Evolutionary conservation across 92 coral and sea anemone species (phyloP), one percentile per base, ranked within the genome.

Genomic region (Bergia puertoricense): DNA sequence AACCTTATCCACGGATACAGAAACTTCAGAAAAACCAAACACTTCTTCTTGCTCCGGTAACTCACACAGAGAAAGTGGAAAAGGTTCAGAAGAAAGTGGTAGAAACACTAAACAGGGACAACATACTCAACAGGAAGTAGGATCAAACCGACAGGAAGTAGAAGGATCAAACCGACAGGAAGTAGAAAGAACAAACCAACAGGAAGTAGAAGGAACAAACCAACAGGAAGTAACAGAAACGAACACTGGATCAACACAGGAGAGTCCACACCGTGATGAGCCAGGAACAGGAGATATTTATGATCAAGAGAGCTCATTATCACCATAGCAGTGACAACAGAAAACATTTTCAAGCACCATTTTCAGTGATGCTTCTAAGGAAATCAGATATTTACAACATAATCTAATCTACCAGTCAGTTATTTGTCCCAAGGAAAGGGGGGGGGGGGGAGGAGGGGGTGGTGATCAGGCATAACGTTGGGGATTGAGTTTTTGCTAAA

Each of bases 21-120:
- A 84, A 46, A 72, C 46, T 45, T 30, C 72, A 56, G 74, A 76
- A 6, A 86, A 56, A 56, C 75, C 89, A 76, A 39, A 38, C 45
- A 86, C 23, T 66, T 37, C 87, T 13, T 36, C 40, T 23, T 46
- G 66, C 30, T 46, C 79, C 40, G 72, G 37, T 38, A 42, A 72
- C 7, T 72, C 79, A 3, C 38, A 84, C 23, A 71, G 66, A 45
- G 87, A 38, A 48, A 8, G 9, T 46, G 50, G 30, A 36, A 45
- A 23, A 43, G 38, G 67, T 48, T 45, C 67, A n/a, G 54, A 71
- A 42, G 79, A 71, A 23, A 41, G 45, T 16, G 44, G 57, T 66
- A 82, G 23, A 37, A 72, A 50, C 16, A 22, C 67, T 84, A 40
- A 56, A 46, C 68, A 23, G 46, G 10, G 7, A 23, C 39, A 50